These are phyloP conservation scores for Microtus ochrogaster DNA, from an alignment of 2,113 vertebrate genomes.

Conservation along the genomic window DNA sequence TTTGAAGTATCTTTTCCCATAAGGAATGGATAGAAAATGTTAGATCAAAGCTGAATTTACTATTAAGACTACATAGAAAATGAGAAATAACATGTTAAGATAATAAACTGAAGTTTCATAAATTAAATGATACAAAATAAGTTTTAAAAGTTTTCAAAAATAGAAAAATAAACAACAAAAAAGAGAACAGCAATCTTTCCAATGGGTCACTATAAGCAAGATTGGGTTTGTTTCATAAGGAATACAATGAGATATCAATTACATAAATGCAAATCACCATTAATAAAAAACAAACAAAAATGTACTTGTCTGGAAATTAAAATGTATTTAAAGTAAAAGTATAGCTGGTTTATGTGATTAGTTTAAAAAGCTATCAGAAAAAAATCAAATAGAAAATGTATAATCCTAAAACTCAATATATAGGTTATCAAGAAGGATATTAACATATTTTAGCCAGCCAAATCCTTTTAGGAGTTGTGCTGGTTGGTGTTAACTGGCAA, in stretches of 20 bases:
- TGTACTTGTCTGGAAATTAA: background rate
- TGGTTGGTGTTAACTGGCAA: background rate
- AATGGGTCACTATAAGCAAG: background rate
- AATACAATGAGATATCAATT: conserved; percentile 4
- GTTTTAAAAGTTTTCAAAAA: background rate
- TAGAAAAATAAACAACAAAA: background rate
- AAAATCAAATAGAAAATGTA: background rate
- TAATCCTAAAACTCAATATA: background rate
- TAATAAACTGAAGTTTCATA: background rate
- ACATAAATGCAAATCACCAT: background rate
- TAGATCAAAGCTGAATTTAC: background rate
- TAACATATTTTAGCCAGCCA: background rate
- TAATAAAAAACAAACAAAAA: background rate
- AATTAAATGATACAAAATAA: background rate
- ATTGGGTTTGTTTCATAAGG: background rate
- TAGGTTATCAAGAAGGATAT: background rate
- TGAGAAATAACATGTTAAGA: background rate
- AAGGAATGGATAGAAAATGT: background rate
- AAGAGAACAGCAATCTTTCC: conserved; percentile 13
- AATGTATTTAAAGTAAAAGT: background rate
- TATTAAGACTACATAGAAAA: background rate
- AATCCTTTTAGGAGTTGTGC: background rate
- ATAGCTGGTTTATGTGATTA: background rate
- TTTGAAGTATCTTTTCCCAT: background rate
- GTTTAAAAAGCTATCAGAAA: background rate